Percentiles rank a stretch among this genome's conserved stretches.
Evolutionary conservation across 2,888 invertebrate species (phyloP).

Genomic region (Troides helena): DNA sequence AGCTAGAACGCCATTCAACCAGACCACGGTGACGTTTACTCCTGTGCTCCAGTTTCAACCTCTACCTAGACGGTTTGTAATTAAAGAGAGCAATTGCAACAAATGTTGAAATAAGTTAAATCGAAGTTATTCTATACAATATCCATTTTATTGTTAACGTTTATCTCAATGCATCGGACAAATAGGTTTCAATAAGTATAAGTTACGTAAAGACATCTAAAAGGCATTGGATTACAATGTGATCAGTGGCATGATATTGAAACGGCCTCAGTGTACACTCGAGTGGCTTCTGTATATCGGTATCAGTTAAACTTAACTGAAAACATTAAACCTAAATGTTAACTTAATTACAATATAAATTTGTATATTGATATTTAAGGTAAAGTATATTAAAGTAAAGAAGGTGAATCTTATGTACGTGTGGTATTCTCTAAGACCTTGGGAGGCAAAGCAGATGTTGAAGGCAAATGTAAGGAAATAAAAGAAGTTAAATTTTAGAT

Average conservation of each 20-base stretch:
- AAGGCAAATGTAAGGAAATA: background rate
- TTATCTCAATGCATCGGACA: background rate
- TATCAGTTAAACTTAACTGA: background rate
- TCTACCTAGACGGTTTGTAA: too few relatives aligned
- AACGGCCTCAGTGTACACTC: background rate
- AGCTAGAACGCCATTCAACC: too few relatives aligned
- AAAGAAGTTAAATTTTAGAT: too few relatives aligned
- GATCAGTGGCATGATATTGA: slow-evolving; percentile 5
- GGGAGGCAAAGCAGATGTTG: background rate
- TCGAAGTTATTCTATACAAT: background rate
- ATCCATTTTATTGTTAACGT: background rate
- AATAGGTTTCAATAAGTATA: background rate
- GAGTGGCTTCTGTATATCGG: slow-evolving; percentile 8
- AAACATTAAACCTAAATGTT: too few relatives aligned
- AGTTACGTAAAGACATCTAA: background rate
- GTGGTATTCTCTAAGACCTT: too few relatives aligned
- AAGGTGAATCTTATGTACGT: too few relatives aligned
- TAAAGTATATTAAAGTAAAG: too few relatives aligned
- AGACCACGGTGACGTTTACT: too few relatives aligned
- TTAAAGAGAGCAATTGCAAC: background rate
- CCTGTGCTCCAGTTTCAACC: too few relatives aligned
- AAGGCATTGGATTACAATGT: slow-evolving; percentile 3
- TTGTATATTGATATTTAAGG: too few relatives aligned
- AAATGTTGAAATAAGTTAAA: background rate
- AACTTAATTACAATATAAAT: too few relatives aligned